These are phyloP conservation scores for Erebia palarica DNA, from an alignment of 2,888 invertebrate genomes.

Conservation along the genomic window DNA sequence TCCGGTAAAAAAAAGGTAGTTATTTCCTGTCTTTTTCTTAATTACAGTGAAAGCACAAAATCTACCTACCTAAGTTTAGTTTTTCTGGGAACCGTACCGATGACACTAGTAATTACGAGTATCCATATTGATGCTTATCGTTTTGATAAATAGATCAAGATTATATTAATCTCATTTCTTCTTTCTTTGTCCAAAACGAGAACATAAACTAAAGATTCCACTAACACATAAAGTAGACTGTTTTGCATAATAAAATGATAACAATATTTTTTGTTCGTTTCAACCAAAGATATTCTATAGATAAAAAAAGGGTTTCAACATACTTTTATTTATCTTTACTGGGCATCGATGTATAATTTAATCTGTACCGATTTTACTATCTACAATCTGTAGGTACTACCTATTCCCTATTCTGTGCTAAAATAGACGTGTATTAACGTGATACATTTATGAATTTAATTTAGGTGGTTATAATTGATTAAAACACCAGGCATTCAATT, in stretches of 20 bases:
- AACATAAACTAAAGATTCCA: slow-evolving; percentile 8
- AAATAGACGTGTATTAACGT: too few relatives aligned
- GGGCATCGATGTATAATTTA: too few relatives aligned
- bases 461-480: too few relatives aligned
- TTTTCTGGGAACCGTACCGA: neutral
- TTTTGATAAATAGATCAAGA: slow-evolving; percentile 17
- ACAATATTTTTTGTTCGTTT: slow-evolving; percentile 8
- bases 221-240: slow-evolving; percentile 7
- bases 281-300: neutral
- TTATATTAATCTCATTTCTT: slow-evolving; percentile 2
- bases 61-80: neutral
- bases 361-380: too few relatives aligned
- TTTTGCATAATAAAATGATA: slow-evolving; percentile 18
- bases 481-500: too few relatives aligned
- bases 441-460: too few relatives aligned
- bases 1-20: too few relatives aligned
- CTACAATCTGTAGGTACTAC: too few relatives aligned
- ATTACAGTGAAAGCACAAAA: neutral
- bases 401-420: too few relatives aligned
- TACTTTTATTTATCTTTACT: neutral
- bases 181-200: slow-evolving; percentile 8
- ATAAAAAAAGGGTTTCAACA: neutral
- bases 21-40: neutral
- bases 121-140: slow-evolving; percentile 10
- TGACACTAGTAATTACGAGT: neutral